Evolutionary conservation across 1,140 invertebrate genomes (phyloP), one percentile per base, ranked within the genome.

Genomic region (Orchestia grillus): DNA sequence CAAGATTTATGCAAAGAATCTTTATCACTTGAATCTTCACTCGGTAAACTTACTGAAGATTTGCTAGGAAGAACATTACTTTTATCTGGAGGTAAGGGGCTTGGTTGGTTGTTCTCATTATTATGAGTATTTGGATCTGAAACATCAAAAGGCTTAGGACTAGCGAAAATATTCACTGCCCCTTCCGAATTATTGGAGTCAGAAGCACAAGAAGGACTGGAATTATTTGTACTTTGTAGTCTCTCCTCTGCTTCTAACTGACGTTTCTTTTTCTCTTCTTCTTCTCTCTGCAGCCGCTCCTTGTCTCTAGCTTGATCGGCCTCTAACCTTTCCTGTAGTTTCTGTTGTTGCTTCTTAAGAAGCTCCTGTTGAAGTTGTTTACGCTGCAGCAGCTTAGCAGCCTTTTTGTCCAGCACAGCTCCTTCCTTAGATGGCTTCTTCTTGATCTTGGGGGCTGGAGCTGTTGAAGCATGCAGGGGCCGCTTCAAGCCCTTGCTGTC

Each of bases 141-240:
- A 44, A 44, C 44, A n/a, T 44, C 36, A 47, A 15, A 94, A 44
- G 43, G 15, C 44, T 94, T 44, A 94, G 92, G 92, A 94, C 92
- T 45, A 94, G 43, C 44, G 47, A 44, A 94, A 94, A 40, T 19
- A 42, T 94, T 94, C 44, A 44, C 44, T 45, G 44, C 92, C 43
- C 44, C 92, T 94, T 45, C 92, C 19, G 43, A 94, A 94, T 44
- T 45, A 94, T 23, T 44, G 16, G 44, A 94, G 44, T 94, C 44
- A 94, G 92, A 8, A 47, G 92, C 92, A 94, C 44, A 45, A n/a
- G 92, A 94, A 94, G 44, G 43, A 45, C 44, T 94, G 36, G 19
- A 44, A 94, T 94, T 94, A 47, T 94, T 94, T 94, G 92, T 94
- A 94, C 92, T 94, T 47, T 94, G 43, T 94, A 94, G 92, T 94